A percentile compares a stretch with the other conserved stretches of the same genome.
These are phyloP conservation scores for Campoletis raptor DNA, from an alignment of 2,888 invertebrate species.

Conservation along the genomic window DNA sequence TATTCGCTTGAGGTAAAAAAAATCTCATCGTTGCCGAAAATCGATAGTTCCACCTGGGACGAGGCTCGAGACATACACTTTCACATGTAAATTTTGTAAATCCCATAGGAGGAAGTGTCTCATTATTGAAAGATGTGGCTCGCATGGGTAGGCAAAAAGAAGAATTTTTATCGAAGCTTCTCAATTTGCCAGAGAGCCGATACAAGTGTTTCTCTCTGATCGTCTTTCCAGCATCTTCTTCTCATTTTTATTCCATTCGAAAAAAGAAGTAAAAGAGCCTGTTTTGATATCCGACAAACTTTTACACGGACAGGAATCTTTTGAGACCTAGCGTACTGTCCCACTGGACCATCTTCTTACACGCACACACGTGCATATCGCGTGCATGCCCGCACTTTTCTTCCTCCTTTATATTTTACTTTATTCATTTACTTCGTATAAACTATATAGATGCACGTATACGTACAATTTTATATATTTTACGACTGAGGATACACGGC, in stretches of 20 bases:
- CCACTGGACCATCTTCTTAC: constrained; percentile 5
- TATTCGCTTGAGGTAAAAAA: background rate
- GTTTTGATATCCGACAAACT: constrained; percentile 4
- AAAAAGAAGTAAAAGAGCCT: background rate
- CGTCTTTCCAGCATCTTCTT: background rate
- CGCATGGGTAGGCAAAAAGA: background rate
- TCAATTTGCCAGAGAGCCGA: constrained; percentile 11
- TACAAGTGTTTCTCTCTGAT: constrained; percentile 1
- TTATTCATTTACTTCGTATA: constrained; percentile 42
- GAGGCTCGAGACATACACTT: background rate
- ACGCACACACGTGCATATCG: background rate
- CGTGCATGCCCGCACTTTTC: constrained; percentile 28
- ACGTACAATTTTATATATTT: constrained; percentile 43
- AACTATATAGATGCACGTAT: constrained; percentile 15
- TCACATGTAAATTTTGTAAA: constrained; percentile 29
- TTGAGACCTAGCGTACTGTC: background rate
- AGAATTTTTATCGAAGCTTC: background rate
- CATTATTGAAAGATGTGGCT: constrained; percentile 37
- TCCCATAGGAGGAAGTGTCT: constrained; percentile 6
- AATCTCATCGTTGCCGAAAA: background rate
- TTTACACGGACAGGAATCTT: constrained; percentile 3
- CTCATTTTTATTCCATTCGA: background rate
- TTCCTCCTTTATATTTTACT: constrained; percentile 23
- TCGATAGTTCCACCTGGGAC: background rate
- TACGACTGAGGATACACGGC: constrained; percentile 14